phyloP scores from a whole-genome alignment of 2,113 vertebrate species.

The Mustela nigripes region DNA sequence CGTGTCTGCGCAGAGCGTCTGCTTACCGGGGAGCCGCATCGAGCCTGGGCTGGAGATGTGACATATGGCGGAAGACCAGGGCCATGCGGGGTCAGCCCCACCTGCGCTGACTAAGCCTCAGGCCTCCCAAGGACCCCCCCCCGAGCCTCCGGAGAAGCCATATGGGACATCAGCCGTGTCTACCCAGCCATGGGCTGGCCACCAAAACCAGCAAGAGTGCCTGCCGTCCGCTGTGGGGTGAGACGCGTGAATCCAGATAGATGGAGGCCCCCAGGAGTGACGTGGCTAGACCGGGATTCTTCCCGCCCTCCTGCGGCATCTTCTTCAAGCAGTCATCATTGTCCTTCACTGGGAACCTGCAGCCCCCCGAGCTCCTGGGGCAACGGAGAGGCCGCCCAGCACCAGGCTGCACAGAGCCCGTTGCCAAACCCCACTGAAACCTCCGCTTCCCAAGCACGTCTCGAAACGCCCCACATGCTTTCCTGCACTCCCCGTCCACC shows the following conservation, averaged over 20 bases:
- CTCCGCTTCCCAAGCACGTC: not conserved
- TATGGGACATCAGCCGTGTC: fast-evolving
- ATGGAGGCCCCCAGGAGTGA: not conserved
- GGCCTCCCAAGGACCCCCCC: no score
- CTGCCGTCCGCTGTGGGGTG: no score
- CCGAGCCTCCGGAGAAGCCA: fast-evolving
- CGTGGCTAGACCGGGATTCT: not conserved
- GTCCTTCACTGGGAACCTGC: no score
- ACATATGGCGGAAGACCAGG: not conserved
- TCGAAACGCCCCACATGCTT: fast-evolving
- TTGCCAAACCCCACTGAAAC: not conserved
- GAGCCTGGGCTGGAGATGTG: not conserved
- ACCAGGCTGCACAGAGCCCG: not conserved
- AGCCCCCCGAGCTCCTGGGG: not conserved
- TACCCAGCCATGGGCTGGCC: not conserved
- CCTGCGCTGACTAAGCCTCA: fast-evolving
- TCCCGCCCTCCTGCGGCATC: fast-evolving
- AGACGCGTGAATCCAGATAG: no score
- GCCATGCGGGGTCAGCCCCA: not conserved
- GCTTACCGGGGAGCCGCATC: fast-evolving
- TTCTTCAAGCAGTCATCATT: not conserved
- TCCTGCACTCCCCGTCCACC: not conserved
- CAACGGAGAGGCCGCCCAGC: not conserved
- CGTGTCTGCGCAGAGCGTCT: not conserved
- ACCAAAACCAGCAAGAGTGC: not conserved